phyloP scores from a whole-genome alignment of 1,140 invertebrate genomes.

The Aphelenchoides fujianensis region DNA sequence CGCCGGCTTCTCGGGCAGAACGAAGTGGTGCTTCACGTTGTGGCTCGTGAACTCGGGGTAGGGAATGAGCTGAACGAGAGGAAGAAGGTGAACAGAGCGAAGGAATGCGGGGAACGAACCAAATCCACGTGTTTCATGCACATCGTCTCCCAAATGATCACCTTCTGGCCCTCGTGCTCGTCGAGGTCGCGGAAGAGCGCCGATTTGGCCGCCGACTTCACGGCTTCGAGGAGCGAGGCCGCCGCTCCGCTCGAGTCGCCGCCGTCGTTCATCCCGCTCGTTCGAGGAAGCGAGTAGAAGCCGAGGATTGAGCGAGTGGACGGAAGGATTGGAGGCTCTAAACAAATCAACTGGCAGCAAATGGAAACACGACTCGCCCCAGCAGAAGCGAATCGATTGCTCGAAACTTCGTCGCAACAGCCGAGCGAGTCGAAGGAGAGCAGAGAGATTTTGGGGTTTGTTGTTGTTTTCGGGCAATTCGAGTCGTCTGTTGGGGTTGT shows the following conservation, averaged over 20 bases:
- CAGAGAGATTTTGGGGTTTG: no score
- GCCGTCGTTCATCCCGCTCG: neutral
- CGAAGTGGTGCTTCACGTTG: neutral
- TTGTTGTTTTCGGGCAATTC: no score
- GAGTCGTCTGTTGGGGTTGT: no score
- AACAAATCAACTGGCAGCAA: no score
- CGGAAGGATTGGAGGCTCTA: neutral
- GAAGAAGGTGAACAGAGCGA: neutral
- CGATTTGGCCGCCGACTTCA: neutral
- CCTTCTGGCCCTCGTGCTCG: slow-evolving; percentile 12
- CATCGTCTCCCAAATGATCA: slow-evolving; percentile 12
- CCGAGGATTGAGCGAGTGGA: neutral
- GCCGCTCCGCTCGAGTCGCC: neutral
- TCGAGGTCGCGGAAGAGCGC: slow-evolving; percentile 13
- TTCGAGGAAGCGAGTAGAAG: no score
- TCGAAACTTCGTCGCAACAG: neutral
- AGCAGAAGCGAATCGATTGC: neutral
- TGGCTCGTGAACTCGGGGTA: slow-evolving; percentile 7
- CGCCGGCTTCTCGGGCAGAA: slow-evolving; percentile 6
- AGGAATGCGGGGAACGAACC: slow-evolving; percentile 1
- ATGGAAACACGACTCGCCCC: neutral
- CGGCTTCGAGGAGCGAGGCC: neutral
- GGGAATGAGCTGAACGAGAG: slow-evolving; percentile 5
- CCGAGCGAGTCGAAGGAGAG: no score
- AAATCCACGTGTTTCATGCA: neutral